Conservation (phyloP, 2,888 invertebrate species). For the Siphlonurus alternatus region DNA sequence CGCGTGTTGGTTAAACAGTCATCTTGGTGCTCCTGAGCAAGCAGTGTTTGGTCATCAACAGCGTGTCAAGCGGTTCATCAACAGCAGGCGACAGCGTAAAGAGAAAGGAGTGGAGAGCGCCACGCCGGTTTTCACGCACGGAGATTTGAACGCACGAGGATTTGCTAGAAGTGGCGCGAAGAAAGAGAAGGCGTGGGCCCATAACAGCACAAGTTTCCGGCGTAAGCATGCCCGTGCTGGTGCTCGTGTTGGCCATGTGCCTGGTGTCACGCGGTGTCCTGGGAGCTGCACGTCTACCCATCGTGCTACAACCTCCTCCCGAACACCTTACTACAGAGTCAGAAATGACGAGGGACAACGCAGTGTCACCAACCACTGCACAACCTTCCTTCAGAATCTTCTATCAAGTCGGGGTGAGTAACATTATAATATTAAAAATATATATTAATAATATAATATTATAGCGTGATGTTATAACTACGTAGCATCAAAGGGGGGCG, state of each 20-base stretch:
- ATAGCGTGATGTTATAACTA: neutral
- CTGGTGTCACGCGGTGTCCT: neutral
- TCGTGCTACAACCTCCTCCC: neutral
- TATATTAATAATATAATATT: too few relatives aligned
- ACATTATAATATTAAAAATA: neutral
- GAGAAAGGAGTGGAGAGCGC: neutral
- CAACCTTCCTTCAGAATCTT: conserved; percentile 41
- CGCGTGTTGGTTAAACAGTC: neutral
- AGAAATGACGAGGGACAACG: conserved; percentile 15
- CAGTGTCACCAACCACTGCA: conserved; percentile 28
- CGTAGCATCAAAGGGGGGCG: neutral
- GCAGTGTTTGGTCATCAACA: neutral
- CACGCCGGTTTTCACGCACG: too few relatives aligned
- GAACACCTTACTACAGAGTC: neutral
- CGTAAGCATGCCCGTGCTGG: neutral
- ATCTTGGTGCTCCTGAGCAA: neutral
- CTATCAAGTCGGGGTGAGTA: conserved; percentile 58
- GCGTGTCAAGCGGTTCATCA: neutral
- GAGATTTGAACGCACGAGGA: neutral
- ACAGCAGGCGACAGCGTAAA: conserved; percentile 1
- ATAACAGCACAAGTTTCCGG: too few relatives aligned
- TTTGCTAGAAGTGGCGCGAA: neutral
- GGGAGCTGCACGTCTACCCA: neutral
- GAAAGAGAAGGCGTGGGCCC: neutral
- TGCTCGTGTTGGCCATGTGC: conserved; percentile 1